Evolutionary conservation across 1,140 invertebrate species (phyloP).

Genomic region (Eueides isabella): DNA sequence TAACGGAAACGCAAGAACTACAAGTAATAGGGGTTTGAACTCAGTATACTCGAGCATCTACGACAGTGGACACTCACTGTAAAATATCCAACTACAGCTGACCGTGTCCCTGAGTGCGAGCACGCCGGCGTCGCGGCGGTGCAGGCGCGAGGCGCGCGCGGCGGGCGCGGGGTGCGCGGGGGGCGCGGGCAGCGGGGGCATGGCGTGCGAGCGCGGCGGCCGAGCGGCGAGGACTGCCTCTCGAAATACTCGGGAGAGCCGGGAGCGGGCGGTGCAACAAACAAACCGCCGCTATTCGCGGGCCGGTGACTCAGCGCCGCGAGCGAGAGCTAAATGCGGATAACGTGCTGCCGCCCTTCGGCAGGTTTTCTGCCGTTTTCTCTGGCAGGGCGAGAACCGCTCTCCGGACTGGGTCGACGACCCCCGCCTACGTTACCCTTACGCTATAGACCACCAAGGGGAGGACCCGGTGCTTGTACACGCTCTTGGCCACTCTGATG

Average conservation of each 20-base stretch:
- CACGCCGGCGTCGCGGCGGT: slow-evolving; percentile 78
- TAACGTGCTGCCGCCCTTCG: slow-evolving; percentile 79
- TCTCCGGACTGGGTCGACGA: slow-evolving; percentile 71
- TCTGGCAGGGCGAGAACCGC: slow-evolving; percentile 68
- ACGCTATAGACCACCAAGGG: background rate
- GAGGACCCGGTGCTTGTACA: background rate
- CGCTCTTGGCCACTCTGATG: background rate
- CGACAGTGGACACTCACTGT: slow-evolving; percentile 79
- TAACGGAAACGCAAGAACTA: background rate
- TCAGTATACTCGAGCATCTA: slow-evolving; percentile 7
- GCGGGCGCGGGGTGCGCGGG: too few relatives aligned
- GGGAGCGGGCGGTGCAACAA: slow-evolving; percentile 79
- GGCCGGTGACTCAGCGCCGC: slow-evolving; percentile 75
- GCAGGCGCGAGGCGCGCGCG: slow-evolving; percentile 72
- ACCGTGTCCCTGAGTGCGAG: slow-evolving; percentile 83
- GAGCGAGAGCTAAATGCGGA: slow-evolving; percentile 79
- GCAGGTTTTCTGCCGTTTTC: slow-evolving; percentile 76
- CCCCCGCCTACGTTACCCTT: slow-evolving; percentile 63
- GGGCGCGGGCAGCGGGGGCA: slow-evolving; percentile 70
- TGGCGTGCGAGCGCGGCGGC: slow-evolving; percentile 63
- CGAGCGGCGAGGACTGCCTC: slow-evolving; percentile 68
- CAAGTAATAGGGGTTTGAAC: background rate
- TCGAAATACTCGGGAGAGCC: slow-evolving; percentile 81
- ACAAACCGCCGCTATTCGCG: slow-evolving; percentile 79
- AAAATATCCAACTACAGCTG: slow-evolving; percentile 85